Percentiles rank a stretch among this genome's conserved stretches.
These are phyloP conservation scores for Loripinus fragilis DNA, from an alignment of 2,888 invertebrate genomes.

Conservation along the genomic window DNA sequence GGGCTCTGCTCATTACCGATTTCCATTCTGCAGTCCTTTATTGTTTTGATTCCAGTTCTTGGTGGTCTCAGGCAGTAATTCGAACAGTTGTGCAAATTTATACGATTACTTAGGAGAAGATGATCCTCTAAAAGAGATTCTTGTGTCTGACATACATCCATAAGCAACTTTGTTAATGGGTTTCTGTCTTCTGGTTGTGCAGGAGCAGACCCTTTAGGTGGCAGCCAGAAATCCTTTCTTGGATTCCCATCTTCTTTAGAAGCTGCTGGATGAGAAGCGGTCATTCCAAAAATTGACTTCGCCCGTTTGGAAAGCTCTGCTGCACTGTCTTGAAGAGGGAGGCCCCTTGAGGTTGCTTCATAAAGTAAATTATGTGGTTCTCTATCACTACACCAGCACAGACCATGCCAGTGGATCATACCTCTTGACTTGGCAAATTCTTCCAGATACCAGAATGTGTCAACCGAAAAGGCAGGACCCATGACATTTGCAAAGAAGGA, in stretches of 20 bases:
- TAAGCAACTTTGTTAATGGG: slow-evolving; percentile 61
- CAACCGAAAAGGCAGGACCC: slow-evolving; percentile 60
- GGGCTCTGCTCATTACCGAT: no score
- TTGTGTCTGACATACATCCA: slow-evolving; percentile 60
- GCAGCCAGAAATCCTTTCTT: slow-evolving; percentile 59
- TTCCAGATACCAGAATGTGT: slow-evolving; percentile 63
- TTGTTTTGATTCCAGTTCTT: neutral
- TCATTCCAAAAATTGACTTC: slow-evolving; percentile 33
- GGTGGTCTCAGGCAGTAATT: neutral
- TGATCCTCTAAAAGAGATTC: slow-evolving; percentile 54
- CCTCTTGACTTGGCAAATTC: slow-evolving; percentile 66
- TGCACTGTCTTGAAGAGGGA: neutral
- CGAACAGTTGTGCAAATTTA: neutral
- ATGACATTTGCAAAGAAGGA: slow-evolving; percentile 52
- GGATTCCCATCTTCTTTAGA: slow-evolving; percentile 27
- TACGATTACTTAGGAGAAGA: neutral
- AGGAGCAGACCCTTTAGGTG: slow-evolving; percentile 56
- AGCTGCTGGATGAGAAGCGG: slow-evolving; percentile 40
- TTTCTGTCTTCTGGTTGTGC: slow-evolving; percentile 49
- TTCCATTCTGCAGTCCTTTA: neutral
- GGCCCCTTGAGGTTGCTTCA: slow-evolving; percentile 27
- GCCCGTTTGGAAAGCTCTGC: slow-evolving; percentile 31
- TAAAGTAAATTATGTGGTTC: slow-evolving; percentile 40
- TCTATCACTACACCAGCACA: slow-evolving; percentile 54
- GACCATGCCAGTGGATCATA: slow-evolving; percentile 65